A percentile compares a stretch with the other conserved stretches of the same genome.
Conservation (phyloP, 2,113 vertebrate species). For the Hipposideros armiger region DNA sequence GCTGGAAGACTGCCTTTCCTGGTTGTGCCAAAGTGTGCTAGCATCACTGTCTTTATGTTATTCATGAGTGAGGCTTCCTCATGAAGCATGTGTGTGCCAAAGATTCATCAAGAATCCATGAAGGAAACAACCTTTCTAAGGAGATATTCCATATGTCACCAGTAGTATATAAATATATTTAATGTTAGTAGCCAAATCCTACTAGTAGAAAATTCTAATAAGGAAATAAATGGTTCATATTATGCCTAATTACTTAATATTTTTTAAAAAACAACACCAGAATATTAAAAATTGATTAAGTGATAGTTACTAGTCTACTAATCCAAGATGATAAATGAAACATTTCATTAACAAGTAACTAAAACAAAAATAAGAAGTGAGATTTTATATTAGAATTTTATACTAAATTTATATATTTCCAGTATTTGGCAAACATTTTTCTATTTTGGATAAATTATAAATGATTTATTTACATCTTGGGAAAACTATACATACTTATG, state of each 20-base stretch:
- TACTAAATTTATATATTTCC: not conserved
- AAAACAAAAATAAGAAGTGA: not conserved
- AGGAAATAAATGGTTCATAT: not conserved
- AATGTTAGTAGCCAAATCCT: not conserved
- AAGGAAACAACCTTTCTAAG: not conserved
- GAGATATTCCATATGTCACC: not conserved
- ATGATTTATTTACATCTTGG: not conserved
- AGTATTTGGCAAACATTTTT: not conserved
- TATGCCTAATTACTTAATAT: not conserved
- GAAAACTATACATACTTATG: not conserved
- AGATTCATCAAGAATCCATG: not conserved
- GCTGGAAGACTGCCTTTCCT: conserved; percentile 59
- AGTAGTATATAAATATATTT: not conserved
- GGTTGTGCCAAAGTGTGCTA: not conserved
- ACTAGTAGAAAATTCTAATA: not conserved
- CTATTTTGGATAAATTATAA: not conserved
- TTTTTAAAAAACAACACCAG: not conserved
- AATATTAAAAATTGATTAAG: not conserved
- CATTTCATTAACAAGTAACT: not conserved
- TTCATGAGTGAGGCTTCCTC: not conserved
- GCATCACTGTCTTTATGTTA: not conserved
- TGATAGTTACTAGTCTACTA: not conserved
- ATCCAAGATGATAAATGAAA: not conserved
- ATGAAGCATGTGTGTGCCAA: not conserved
- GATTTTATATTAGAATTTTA: not conserved